phyloP scores from a whole-genome alignment of 2,888 invertebrate genomes.

The Phaedon cochleariae region DNA sequence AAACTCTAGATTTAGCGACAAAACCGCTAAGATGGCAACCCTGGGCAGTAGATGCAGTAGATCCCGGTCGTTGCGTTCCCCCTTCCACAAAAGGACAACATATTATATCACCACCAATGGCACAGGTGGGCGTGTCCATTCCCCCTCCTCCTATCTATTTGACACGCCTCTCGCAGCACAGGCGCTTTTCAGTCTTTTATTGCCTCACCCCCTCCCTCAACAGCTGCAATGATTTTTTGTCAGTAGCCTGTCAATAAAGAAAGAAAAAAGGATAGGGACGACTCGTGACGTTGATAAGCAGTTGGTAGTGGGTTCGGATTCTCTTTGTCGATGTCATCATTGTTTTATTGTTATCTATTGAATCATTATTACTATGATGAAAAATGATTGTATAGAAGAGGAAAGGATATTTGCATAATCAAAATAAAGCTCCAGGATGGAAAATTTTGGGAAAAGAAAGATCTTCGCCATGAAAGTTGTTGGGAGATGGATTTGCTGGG shows the following conservation, averaged over 20 bases:
- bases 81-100: slow-evolving; percentile 24
- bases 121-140: slow-evolving; percentile 36
- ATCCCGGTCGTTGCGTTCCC: no score
- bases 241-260: slow-evolving; percentile 54
- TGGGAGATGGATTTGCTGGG: no score
- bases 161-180: slow-evolving; percentile 45
- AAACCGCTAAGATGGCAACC: no score
- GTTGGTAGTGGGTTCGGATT: slow-evolving; percentile 39
- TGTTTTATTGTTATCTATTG: slow-evolving; percentile 30
- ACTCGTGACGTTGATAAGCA: slow-evolving; percentile 46
- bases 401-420: no score
- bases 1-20: no score
- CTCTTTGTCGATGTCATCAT: slow-evolving; percentile 32
- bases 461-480: no score
- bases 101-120: slow-evolving; percentile 32
- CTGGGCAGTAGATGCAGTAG: no score
- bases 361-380: slow-evolving; percentile 14
- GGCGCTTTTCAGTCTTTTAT: slow-evolving; percentile 43
- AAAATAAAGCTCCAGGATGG: no score
- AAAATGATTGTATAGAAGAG: no score
- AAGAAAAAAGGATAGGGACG: slow-evolving; percentile 44
- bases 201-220: slow-evolving; percentile 44
- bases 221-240: slow-evolving; percentile 60
- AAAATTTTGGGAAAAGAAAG: no score
- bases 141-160: slow-evolving; percentile 17